phyloP scores from a whole-genome alignment of 2,797 vertebrate genomes.

The Pseudomugil tenellus region DNA sequence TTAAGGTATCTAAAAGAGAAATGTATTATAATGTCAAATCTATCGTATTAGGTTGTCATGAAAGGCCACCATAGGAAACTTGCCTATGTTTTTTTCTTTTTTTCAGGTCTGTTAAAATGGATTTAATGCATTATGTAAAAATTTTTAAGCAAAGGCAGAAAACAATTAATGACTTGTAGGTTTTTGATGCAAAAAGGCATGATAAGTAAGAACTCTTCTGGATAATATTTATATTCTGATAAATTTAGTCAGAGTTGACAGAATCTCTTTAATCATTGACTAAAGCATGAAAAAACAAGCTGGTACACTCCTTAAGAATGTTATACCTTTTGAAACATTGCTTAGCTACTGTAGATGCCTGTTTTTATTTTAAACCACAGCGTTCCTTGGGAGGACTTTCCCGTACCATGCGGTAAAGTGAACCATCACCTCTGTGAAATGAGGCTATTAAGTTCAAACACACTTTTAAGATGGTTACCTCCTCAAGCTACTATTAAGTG shows the following conservation, averaged over 20 bases:
- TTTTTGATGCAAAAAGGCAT: neutral
- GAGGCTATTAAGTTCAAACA: constrained; percentile 10
- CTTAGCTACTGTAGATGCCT: neutral
- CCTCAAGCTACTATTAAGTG: constrained; percentile 20
- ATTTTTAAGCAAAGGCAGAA: too few relatives aligned
- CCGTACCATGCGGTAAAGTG: constrained; percentile 1
- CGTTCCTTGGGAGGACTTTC: neutral
- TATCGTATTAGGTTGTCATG: too few relatives aligned
- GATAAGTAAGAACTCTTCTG: neutral
- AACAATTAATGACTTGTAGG: too few relatives aligned
- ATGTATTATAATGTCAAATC: too few relatives aligned
- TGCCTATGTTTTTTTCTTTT: too few relatives aligned
- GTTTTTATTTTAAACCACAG: constrained; percentile 2
- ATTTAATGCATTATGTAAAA: too few relatives aligned
- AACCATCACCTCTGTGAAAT: constrained; percentile 12
- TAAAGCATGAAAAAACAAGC: neutral
- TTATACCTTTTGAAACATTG: neutral
- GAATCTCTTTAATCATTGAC: neutral
- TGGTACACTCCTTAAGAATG: neutral
- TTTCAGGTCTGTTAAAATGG: too few relatives aligned
- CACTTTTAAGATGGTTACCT: constrained; percentile 1
- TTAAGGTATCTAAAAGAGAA: too few relatives aligned
- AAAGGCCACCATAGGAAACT: too few relatives aligned
- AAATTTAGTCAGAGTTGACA: neutral
- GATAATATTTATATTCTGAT: neutral